These are phyloP conservation scores for Stratiomys singularior DNA, from an alignment of 2,888 invertebrate species.

Conservation along the genomic window DNA sequence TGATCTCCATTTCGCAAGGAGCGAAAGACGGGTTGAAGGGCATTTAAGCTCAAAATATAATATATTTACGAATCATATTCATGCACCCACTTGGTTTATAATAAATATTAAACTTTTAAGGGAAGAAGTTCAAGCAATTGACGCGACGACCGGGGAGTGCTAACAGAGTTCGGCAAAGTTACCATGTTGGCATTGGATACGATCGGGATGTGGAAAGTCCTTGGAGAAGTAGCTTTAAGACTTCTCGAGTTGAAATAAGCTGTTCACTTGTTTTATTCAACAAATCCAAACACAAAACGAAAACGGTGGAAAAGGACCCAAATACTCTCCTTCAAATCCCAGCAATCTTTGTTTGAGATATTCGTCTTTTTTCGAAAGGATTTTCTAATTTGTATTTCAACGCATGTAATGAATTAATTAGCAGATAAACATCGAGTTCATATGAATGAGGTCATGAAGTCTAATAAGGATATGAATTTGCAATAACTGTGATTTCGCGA, in stretches of 20 bases:
- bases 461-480: too few species aligned
- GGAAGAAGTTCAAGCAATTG: conserved; percentile 12
- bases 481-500: too few species aligned
- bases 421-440: too few species aligned
- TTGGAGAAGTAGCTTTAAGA: not conserved
- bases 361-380: not conserved
- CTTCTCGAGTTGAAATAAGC: not conserved
- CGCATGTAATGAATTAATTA: not conserved
- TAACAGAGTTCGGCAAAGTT: not conserved
- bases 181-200: not conserved
- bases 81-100: conserved; percentile 23
- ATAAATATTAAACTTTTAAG: conserved; percentile 40
- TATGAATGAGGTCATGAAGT: too few species aligned
- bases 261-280: not conserved
- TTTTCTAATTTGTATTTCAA: not conserved
- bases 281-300: too few species aligned
- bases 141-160: conserved; percentile 7
- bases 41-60: conserved; percentile 27
- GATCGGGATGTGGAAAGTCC: not conserved
- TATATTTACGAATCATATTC: conserved; percentile 34
- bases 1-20: not conserved
- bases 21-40: not conserved
- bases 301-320: not conserved
- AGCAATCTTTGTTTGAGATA: not conserved
- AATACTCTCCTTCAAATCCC: not conserved